These are phyloP conservation scores for Pachyseris speciosa DNA, from an alignment of 64 coral and sea anemone genomes.

Conservation along the genomic window DNA sequence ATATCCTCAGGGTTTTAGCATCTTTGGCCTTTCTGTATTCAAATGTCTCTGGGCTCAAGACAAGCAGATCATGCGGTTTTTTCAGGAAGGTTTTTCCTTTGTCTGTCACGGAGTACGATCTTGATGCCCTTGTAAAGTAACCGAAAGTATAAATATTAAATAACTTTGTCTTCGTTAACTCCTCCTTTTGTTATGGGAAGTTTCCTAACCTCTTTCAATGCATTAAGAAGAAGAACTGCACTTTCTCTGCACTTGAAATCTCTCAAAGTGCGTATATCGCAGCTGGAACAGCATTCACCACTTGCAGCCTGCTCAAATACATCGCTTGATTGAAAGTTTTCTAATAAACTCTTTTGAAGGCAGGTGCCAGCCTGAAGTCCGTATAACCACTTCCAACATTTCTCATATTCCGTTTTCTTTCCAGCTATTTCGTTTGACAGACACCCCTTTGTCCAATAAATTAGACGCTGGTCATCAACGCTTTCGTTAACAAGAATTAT, in stretches of 20 bases:
- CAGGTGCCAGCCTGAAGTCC: slow-evolving; percentile 18
- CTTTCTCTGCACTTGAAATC: slow-evolving; percentile 28
- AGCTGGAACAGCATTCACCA: slow-evolving; percentile 60
- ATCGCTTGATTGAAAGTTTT: slow-evolving; percentile 15
- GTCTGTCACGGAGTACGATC: neutral
- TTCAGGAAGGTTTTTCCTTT: neutral
- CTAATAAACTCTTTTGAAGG: neutral
- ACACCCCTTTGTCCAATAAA: slow-evolving; percentile 12
- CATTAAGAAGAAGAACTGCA: neutral
- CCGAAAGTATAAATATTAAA: neutral
- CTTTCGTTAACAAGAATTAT: slow-evolving; percentile 17
- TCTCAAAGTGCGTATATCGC: neutral
- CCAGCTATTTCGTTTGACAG: neutral
- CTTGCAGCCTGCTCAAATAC: neutral
- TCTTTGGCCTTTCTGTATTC: neutral
- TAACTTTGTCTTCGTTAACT: slow-evolving; percentile 47
- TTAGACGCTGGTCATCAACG: neutral
- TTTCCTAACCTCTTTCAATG: neutral
- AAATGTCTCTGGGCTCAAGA: neutral
- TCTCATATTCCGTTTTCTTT: neutral
- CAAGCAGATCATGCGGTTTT: neutral
- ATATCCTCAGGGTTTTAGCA: too few species aligned
- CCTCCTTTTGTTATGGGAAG: neutral
- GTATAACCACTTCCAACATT: slow-evolving; percentile 1
- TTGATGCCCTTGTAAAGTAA: neutral